Evolutionary conservation across 53 echinoderm and acorn worm species (phyloP).

Genomic region (Apostichopus leukothele): DNA sequence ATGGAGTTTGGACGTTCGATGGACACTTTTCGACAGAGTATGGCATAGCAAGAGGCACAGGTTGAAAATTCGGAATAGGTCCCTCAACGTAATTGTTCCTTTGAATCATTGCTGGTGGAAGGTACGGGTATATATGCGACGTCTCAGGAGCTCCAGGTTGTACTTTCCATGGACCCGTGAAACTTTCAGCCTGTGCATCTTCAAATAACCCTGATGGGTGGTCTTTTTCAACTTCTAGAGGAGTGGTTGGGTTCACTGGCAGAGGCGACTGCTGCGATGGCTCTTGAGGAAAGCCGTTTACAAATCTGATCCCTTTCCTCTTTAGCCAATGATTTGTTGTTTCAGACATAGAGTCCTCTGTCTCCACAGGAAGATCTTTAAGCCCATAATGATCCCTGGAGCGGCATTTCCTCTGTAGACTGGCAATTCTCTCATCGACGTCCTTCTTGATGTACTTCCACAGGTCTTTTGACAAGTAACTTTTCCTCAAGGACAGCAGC

Average conservation of each 20-base stretch:
- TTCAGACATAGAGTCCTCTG: not conserved
- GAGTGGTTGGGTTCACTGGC: too few relatives aligned
- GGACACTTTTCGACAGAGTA: not conserved
- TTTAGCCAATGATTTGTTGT: not conserved
- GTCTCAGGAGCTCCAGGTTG: not conserved
- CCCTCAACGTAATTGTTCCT: not conserved
- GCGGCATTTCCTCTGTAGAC: conserved; percentile 39
- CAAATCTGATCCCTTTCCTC: not conserved
- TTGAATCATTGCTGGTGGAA: not conserved
- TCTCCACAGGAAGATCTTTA: not conserved
- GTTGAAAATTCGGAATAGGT: not conserved
- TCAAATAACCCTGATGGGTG: too few relatives aligned
- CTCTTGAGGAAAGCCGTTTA: not conserved
- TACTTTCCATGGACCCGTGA: not conserved
- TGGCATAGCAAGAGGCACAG: not conserved
- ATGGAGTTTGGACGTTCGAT: not conserved
- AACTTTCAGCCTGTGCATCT: not conserved
- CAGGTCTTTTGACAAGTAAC: not conserved
- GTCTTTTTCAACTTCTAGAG: too few relatives aligned
- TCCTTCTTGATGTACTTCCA: conserved; percentile 26
- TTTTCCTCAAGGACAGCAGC: conserved; percentile 21
- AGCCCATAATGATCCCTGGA: not conserved
- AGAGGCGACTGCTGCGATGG: not conserved
- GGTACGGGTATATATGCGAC: not conserved
- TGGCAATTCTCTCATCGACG: conserved; percentile 31